Percentiles rank a stretch among this genome's conserved stretches.
Conservation (phyloP, 2,888 invertebrate species). For the Latrodectus hesperus region DNA sequence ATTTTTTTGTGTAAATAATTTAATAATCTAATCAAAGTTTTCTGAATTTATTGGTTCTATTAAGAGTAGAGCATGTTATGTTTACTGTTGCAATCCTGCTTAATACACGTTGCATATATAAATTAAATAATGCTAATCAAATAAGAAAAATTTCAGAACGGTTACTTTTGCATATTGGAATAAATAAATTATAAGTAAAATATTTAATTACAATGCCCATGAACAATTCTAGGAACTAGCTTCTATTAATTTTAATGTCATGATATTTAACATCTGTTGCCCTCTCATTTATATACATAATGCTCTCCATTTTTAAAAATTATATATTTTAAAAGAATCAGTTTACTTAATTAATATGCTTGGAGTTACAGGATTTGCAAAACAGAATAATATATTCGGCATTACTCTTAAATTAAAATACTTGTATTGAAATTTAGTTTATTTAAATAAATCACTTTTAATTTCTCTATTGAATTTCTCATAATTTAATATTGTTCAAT, state of each 20-base stretch:
- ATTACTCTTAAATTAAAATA: neutral
- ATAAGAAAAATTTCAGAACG: neutral
- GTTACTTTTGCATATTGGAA: neutral
- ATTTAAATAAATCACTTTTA: neutral
- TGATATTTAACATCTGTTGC: neutral
- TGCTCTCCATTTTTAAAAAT: no score
- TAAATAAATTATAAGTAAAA: neutral
- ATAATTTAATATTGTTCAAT: no score
- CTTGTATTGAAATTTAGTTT: neutral
- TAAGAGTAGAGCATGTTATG: no score
- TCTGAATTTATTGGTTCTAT: no score
- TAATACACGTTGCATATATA: neutral
- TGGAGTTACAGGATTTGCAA: no score
- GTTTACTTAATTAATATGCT: no score
- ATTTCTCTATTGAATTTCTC: no score
- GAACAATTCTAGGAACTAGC: neutral
- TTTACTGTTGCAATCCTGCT: neutral
- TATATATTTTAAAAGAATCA: no score
- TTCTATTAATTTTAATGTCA: neutral
- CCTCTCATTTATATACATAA: neutral
- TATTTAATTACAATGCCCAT: neutral
- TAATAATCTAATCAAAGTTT: no score
- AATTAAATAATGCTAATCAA: neutral
- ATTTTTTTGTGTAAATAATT: no score
- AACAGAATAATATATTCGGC: no score